A percentile compares a stretch with the other conserved stretches of the same genome.
Evolutionary conservation across 2,888 invertebrate species (phyloP).

Genomic region (Malthinus flaveolus): DNA sequence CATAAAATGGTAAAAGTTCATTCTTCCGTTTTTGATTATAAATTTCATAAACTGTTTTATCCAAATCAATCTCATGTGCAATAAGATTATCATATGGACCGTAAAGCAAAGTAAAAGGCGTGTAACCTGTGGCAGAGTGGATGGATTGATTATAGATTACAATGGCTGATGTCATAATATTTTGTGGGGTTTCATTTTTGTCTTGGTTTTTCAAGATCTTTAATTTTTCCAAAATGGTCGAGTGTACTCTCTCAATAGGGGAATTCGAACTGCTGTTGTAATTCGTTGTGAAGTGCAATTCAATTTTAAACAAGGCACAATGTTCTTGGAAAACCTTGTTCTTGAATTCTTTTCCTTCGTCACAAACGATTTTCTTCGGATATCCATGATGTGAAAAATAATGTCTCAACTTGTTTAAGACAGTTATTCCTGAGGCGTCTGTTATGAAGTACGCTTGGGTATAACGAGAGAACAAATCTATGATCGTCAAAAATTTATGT

Average conservation of each 20-base stretch:
- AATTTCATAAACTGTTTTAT: constrained; percentile 27
- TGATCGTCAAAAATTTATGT: constrained; percentile 21
- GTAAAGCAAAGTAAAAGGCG: too few relatives aligned
- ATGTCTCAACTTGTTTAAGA: too few relatives aligned
- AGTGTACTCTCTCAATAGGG: too few relatives aligned
- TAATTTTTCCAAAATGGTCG: constrained; percentile 23
- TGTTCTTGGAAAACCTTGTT: constrained; percentile 15
- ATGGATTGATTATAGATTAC: constrained; percentile 18
- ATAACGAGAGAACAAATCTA: constrained; percentile 19
- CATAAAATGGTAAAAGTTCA: constrained; percentile 30
- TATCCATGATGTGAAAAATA: too few relatives aligned
- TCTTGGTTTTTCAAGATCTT: constrained; percentile 14
- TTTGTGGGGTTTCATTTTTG: constrained; percentile 12
- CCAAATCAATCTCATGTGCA: constrained; percentile 30
- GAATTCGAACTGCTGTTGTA: too few relatives aligned
- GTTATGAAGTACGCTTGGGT: constrained; percentile 14
- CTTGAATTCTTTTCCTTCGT: constrained; percentile 25
- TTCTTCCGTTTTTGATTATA: constrained; percentile 32
- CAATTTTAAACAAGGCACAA: constrained; percentile 16
- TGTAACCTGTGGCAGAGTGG: constrained; percentile 26
- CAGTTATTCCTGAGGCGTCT: too few relatives aligned
- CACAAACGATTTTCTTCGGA: too few relatives aligned
- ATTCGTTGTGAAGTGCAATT: constrained; percentile 13
- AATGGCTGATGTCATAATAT: too few relatives aligned
- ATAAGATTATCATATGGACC: constrained; percentile 34